These are phyloP conservation scores for Meles meles DNA, from an alignment of 2,113 vertebrate species.

Conservation along the genomic window DNA sequence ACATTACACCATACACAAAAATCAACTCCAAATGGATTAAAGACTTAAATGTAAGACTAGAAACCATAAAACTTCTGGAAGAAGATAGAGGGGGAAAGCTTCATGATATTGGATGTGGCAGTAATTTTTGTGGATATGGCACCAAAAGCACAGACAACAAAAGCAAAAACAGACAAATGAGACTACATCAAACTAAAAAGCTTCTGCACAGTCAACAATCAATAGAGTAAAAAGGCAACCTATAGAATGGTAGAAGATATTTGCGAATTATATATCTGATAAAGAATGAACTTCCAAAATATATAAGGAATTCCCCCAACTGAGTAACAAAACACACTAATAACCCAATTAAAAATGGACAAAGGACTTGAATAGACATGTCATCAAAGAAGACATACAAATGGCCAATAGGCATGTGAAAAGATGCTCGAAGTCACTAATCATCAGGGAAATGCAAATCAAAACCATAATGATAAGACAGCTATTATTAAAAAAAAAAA, in stretches of 20 bases:
- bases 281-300: neutral
- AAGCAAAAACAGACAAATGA: neutral
- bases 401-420: neutral
- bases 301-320: neutral
- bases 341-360: neutral
- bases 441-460: neutral
- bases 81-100: neutral
- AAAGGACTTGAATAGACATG: neutral
- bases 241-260: neutral
- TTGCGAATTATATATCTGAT: neutral
- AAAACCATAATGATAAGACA: neutral
- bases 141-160: neutral
- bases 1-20: neutral
- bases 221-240: neutral
- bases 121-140: neutral
- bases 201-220: neutral
- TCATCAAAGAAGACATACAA: neutral
- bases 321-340: neutral
- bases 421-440: neutral
- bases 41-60: neutral
- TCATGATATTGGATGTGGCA: neutral
- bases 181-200: neutral
- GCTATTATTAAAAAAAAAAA: neutral
- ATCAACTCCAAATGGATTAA: neutral
- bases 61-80: neutral